Conservation (phyloP, 53 echinoderm and acorn worm genomes). For the Pentamera pediparva region DNA sequence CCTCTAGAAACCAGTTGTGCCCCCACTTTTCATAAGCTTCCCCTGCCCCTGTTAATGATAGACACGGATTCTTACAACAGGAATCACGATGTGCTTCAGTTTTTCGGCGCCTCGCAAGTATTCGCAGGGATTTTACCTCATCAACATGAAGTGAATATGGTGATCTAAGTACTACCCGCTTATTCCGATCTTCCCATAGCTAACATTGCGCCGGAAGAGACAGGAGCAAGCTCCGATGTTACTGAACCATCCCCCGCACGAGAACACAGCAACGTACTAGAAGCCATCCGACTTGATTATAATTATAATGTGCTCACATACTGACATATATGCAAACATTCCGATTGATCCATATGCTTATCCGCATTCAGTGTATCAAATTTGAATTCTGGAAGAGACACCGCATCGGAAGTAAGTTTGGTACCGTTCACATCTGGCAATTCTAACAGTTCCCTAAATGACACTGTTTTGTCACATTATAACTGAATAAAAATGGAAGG, state of each 20-base stretch:
- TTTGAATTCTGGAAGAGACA: background rate
- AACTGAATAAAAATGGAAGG: too few species aligned
- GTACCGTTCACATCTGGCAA: background rate
- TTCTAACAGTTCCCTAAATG: background rate
- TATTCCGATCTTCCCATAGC: background rate
- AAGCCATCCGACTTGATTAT: background rate
- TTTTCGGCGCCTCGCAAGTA: background rate
- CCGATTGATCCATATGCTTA: too few species aligned
- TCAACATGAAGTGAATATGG: too few species aligned
- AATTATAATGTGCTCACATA: background rate
- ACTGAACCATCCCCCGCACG: background rate
- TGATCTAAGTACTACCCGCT: too few species aligned
- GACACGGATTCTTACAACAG: background rate
- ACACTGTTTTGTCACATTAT: too few species aligned
- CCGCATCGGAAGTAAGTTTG: background rate
- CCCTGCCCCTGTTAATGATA: background rate
- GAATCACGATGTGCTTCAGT: background rate
- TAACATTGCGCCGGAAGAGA: background rate
- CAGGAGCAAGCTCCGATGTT: background rate
- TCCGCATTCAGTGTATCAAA: background rate
- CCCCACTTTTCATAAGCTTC: too few species aligned
- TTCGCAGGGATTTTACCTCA: background rate
- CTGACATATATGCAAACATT: background rate
- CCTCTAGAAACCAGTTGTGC: too few species aligned
- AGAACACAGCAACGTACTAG: background rate